Evolutionary conservation across 1,140 invertebrate species (phyloP).

Genomic region (Drosophila subobscura): DNA sequence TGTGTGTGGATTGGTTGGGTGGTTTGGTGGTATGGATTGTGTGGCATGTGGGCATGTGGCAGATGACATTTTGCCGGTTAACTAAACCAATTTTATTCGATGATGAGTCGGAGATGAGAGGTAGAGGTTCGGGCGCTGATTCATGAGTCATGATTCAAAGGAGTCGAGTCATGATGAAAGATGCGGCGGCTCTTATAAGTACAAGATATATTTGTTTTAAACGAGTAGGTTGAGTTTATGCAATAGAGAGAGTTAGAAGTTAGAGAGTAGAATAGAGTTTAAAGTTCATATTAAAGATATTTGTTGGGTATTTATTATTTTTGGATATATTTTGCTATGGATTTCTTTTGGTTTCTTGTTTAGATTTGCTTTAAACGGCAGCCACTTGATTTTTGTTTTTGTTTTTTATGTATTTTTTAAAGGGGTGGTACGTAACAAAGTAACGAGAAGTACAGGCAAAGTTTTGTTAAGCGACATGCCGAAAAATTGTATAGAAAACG

Average conservation of each 20-base stretch:
- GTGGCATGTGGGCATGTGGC: slow-evolving; percentile 1
- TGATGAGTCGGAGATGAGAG: slow-evolving; percentile 54
- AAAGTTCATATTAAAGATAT: slow-evolving; percentile 38
- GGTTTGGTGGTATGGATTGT: slow-evolving; percentile 18
- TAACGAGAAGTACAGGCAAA: slow-evolving; percentile 78
- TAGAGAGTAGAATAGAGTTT: slow-evolving; percentile 44
- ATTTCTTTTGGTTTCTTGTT: slow-evolving; percentile 60
- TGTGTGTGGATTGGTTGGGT: slow-evolving; percentile 14
- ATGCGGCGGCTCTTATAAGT: slow-evolving; percentile 47
- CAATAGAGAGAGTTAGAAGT: slow-evolving; percentile 38
- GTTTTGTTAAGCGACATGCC: slow-evolving; percentile 73
- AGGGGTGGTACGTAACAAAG: slow-evolving; percentile 52
- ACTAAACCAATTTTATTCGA: slow-evolving; percentile 55
- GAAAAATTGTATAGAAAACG: slow-evolving; percentile 64
- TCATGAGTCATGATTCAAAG: slow-evolving; percentile 22
- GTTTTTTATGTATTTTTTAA: slow-evolving; percentile 23
- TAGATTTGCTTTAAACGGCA: slow-evolving; percentile 58
- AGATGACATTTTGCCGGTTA: not conserved
- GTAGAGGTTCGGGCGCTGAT: slow-evolving; percentile 9
- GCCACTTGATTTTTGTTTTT: slow-evolving; percentile 55
- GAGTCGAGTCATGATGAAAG: slow-evolving; percentile 4
- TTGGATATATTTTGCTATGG: slow-evolving; percentile 51
- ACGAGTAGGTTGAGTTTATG: slow-evolving; percentile 15
- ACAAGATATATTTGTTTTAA: slow-evolving; percentile 15
- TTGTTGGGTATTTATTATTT: slow-evolving; percentile 41